These are phyloP conservation scores for Idaea biselata DNA, from an alignment of 2,888 invertebrate genomes.

Conservation along the genomic window DNA sequence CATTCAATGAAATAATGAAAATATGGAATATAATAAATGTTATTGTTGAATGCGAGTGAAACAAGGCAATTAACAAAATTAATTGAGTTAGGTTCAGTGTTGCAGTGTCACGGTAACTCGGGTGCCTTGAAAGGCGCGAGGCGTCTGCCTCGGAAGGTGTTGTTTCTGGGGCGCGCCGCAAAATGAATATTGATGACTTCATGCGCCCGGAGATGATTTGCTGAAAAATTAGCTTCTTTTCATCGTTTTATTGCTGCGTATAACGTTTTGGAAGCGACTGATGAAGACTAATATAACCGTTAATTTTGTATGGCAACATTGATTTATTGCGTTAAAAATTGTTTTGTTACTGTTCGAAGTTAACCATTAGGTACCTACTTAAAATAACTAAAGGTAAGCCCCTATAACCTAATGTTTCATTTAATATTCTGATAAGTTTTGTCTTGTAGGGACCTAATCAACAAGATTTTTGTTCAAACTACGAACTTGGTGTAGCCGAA, in stretches of 20 bases:
- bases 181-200: slow-evolving; percentile 80
- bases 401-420: too few species aligned
- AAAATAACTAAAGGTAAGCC: slow-evolving; percentile 26
- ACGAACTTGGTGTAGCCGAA: too few species aligned
- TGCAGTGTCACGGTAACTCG: slow-evolving; percentile 45
- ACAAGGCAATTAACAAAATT: slow-evolving; percentile 75
- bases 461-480: too few species aligned
- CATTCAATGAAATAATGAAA: not conserved
- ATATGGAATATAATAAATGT: slow-evolving; percentile 23
- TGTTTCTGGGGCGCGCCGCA: slow-evolving; percentile 75
- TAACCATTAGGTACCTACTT: not conserved
- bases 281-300: slow-evolving; percentile 78
- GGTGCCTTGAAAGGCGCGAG: slow-evolving; percentile 66
- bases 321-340: slow-evolving; percentile 45
- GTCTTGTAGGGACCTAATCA: too few species aligned
- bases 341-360: slow-evolving; percentile 43
- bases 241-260: slow-evolving; percentile 75
- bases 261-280: slow-evolving; percentile 59
- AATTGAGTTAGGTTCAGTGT: slow-evolving; percentile 64
- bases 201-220: slow-evolving; percentile 77
- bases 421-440: too few species aligned
- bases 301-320: slow-evolving; percentile 73
- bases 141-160: slow-evolving; percentile 69
- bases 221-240: slow-evolving; percentile 79
- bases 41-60: slow-evolving; percentile 53